A percentile compares a stretch with the other conserved stretches of the same genome.
Conservation (phyloP, 2,888 invertebrate species). For the Aquatica leii region DNA sequence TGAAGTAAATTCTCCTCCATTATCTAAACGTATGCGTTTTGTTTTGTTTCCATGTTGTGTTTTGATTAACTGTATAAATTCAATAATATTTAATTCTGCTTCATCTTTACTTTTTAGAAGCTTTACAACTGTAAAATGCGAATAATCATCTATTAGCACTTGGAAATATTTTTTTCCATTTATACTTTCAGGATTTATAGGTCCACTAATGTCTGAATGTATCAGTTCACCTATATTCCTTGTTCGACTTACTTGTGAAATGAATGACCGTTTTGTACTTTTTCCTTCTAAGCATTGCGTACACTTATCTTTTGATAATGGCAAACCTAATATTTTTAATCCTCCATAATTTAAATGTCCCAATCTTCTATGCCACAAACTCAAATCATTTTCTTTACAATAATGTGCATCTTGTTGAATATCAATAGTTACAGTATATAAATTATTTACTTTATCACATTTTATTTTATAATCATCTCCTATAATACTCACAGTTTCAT, state of each 20-base stretch:
- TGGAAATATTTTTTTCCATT: constrained; percentile 7
- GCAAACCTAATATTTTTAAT: too few relatives aligned
- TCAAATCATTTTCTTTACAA: neutral
- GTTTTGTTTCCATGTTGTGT: constrained; percentile 15
- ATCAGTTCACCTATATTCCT: too few relatives aligned
- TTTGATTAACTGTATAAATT: constrained; percentile 14
- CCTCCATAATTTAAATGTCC: too few relatives aligned
- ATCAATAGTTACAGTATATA: neutral
- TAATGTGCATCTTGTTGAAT: too few relatives aligned
- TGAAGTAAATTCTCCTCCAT: too few relatives aligned
- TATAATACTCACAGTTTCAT: neutral
- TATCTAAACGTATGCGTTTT: too few relatives aligned
- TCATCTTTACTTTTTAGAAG: too few relatives aligned
- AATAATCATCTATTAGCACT: too few relatives aligned
- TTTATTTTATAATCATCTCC: neutral
- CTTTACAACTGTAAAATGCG: neutral
- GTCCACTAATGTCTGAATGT: too few relatives aligned
- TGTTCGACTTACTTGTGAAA: too few relatives aligned
- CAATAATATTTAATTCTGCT: constrained; percentile 14
- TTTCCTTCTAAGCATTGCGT: too few relatives aligned
- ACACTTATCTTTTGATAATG: too few relatives aligned
- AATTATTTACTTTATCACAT: neutral
- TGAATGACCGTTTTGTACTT: neutral
- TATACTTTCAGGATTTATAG: constrained; percentile 4
- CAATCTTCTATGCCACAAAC: constrained; percentile 12